Percentiles rank a stretch among this genome's conserved stretches.
Evolutionary conservation across 2,113 vertebrate genomes (phyloP).

Genomic region (Scartelaos histophorus): DNA sequence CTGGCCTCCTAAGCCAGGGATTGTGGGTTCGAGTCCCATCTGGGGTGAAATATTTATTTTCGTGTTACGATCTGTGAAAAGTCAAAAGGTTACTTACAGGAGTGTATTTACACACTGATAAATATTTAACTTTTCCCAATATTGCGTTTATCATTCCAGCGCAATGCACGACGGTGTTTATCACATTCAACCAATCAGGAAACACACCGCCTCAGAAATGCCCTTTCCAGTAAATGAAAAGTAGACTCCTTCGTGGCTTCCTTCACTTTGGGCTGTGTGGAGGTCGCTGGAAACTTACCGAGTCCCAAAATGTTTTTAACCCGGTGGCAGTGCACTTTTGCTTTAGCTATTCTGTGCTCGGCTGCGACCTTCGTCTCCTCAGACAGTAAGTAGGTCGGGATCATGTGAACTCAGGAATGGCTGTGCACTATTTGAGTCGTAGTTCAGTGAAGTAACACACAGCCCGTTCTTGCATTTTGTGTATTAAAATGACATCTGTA

Average conservation of each 20-base stretch:
- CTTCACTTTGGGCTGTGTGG: neutral
- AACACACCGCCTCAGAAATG: constrained; percentile 18
- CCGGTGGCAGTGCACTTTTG: neutral
- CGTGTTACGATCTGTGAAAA: no score
- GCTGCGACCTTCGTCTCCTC: constrained; percentile 19
- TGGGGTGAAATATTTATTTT: constrained; percentile 8
- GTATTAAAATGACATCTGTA: neutral
- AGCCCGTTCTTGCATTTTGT: neutral
- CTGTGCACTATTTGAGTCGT: neutral
- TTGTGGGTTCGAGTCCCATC: constrained; percentile 55
- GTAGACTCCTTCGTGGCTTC: neutral
- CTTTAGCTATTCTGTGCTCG: constrained; percentile 13
- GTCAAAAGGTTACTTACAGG: no score
- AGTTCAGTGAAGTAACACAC: no score
- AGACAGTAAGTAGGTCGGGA: constrained; percentile 55
- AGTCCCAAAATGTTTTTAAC: constrained; percentile 18
- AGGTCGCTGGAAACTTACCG: neutral
- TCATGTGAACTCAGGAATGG: neutral
- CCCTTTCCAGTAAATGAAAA: neutral
- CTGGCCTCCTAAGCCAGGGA: constrained; percentile 67
- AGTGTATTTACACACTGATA: no score
- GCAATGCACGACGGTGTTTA: neutral
- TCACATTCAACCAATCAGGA: constrained; percentile 47
- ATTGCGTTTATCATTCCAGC: neutral
- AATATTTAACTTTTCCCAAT: no score